phyloP scores from a whole-genome alignment of 1,140 invertebrate genomes.

The Cydia amplana region DNA sequence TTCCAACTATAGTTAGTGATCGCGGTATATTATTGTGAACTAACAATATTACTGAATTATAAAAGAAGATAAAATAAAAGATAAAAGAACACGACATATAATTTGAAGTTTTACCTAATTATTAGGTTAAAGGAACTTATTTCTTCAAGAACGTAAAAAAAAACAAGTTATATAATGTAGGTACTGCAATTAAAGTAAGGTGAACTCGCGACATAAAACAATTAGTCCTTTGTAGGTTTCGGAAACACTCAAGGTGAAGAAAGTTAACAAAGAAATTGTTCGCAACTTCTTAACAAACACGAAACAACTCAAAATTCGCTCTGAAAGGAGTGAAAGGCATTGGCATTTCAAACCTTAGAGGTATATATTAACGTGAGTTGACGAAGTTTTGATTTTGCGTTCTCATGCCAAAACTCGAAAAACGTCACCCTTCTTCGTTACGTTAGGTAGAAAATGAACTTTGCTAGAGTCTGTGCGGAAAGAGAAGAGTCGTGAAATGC shows the following conservation, averaged over 20 bases:
- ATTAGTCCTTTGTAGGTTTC: not conserved
- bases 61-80: too few relatives aligned
- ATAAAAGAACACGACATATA: too few relatives aligned
- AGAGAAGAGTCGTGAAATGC: too few relatives aligned
- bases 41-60: too few relatives aligned
- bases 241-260: not conserved
- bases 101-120: too few relatives aligned
- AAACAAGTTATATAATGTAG: too few relatives aligned
- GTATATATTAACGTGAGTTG: not conserved
- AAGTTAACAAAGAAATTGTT: constrained; percentile 6
- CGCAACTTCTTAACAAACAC: not conserved
- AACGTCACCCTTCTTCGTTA: not conserved
- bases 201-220: not conserved
- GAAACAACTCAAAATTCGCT: not conserved
- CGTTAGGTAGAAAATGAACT: not conserved
- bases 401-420: not conserved
- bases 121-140: too few relatives aligned
- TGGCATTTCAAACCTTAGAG: not conserved
- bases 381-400: not conserved
- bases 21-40: too few relatives aligned
- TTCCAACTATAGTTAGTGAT: too few relatives aligned
- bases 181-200: too few relatives aligned
- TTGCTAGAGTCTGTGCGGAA: too few relatives aligned
- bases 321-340: not conserved
- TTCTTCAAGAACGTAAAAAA: too few relatives aligned